Percentiles rank a stretch among this genome's conserved stretches.
Conservation (phyloP, 2,113 vertebrate genomes). For the Lates calcarifer region DNA sequence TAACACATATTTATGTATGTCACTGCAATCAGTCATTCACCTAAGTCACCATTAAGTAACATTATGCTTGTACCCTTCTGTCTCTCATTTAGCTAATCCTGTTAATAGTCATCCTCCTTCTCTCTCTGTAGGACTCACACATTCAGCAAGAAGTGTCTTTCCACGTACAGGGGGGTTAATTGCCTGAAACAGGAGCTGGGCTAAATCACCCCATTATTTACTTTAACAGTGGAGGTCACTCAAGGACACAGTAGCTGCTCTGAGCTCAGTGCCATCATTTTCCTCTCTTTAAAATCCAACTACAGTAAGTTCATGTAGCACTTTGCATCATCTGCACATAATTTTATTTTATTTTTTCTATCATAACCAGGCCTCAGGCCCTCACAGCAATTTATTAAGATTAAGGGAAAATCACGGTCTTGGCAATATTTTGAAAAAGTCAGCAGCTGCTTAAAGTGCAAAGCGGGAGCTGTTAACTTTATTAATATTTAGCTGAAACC, state of each 20-base stretch:
- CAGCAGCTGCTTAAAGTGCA: no score
- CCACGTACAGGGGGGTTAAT: slow-evolving; percentile 10
- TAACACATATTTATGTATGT: neutral
- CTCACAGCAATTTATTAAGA: no score
- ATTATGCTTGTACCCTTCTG: neutral
- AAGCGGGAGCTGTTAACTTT: no score
- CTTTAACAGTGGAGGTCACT: slow-evolving; percentile 40
- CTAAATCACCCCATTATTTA: slow-evolving; percentile 46
- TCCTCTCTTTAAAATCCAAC: neutral
- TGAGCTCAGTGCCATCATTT: neutral
- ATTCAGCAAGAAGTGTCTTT: neutral
- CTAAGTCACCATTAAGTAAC: neutral
- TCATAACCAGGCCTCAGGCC: no score
- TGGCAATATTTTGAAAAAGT: no score
- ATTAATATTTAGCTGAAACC: no score
- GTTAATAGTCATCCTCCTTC: neutral
- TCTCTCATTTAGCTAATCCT: neutral
- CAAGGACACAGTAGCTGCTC: slow-evolving; percentile 27
- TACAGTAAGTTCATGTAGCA: neutral
- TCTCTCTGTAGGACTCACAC: neutral
- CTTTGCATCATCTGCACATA: neutral
- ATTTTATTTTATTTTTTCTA: no score
- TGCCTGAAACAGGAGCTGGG: slow-evolving; percentile 27
- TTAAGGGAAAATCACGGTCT: no score
- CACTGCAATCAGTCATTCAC: neutral